These are phyloP conservation scores for Acanthurus leucopareius DNA, from an alignment of 2,797 vertebrate genomes.

Conservation along the genomic window DNA sequence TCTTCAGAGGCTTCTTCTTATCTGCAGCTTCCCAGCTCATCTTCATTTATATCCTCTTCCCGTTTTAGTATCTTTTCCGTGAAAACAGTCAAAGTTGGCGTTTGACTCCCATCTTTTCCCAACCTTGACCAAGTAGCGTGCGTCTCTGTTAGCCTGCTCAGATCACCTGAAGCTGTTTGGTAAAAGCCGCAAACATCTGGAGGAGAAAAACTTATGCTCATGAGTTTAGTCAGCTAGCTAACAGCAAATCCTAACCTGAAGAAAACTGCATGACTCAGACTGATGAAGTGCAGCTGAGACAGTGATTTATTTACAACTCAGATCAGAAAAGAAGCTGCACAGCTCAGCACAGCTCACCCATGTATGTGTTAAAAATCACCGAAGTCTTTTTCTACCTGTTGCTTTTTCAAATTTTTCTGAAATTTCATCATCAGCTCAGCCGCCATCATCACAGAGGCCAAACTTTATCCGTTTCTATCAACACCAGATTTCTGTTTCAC, in stretches of 20 bases:
- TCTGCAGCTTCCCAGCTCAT: not conserved
- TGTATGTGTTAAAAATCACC: not conserved
- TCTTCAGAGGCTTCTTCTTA: slow-evolving; percentile 16
- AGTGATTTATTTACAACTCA: no score
- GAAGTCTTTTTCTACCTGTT: not conserved
- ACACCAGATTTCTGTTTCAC: no score
- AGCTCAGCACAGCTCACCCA: not conserved
- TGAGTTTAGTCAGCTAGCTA: no score
- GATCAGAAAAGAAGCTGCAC: not conserved
- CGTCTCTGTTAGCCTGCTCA: not conserved
- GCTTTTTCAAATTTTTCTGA: not conserved
- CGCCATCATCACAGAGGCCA: not conserved
- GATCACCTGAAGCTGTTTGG: not conserved
- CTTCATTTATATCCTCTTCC: not conserved
- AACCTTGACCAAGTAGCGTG: not conserved
- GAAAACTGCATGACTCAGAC: not conserved
- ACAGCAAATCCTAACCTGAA: not conserved
- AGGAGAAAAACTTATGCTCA: no score
- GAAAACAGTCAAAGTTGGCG: not conserved
- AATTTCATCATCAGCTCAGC: not conserved
- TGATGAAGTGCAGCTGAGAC: not conserved
- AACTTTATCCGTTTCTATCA: no score
- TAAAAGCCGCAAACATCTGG: no score
- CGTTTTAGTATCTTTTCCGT: not conserved
- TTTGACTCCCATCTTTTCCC: not conserved